Conservation (phyloP, 2,888 invertebrate genomes). For the Himalopsyche anomala region DNA sequence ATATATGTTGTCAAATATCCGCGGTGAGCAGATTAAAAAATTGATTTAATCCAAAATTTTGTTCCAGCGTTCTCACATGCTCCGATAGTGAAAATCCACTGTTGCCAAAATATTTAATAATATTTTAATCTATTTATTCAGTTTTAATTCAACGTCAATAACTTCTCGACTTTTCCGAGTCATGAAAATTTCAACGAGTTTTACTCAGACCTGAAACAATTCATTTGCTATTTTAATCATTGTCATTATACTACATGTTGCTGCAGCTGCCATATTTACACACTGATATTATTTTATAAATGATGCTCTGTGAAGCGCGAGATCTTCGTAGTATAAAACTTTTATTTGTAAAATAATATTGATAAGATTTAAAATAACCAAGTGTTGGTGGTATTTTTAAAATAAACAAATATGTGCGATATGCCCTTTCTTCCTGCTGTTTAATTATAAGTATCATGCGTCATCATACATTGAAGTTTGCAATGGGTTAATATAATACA, state of each 20-base stretch:
- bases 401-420: too few relatives aligned
- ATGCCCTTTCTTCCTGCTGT: too few relatives aligned
- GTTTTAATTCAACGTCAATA: slow-evolving; percentile 30
- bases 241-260: too few relatives aligned
- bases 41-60: neutral
- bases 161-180: slow-evolving; percentile 31
- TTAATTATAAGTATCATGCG: too few relatives aligned
- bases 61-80: neutral
- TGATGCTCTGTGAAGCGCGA: too few relatives aligned
- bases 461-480: too few relatives aligned
- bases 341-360: too few relatives aligned
- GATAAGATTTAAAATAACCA: too few relatives aligned
- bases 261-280: neutral
- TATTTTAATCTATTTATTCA: slow-evolving; percentile 10
- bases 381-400: too few relatives aligned
- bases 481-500: too few relatives aligned
- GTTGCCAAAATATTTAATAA: slow-evolving; percentile 21
- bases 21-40: neutral
- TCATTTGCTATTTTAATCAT: too few relatives aligned
- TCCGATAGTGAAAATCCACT: slow-evolving; percentile 2
- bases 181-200: slow-evolving; percentile 9
- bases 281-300: neutral
- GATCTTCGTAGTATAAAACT: too few relatives aligned
- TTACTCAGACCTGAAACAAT: neutral
- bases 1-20: neutral